Conservation (phyloP, 2,113 vertebrate species). For the Eulacestoma nigropectus region DNA sequence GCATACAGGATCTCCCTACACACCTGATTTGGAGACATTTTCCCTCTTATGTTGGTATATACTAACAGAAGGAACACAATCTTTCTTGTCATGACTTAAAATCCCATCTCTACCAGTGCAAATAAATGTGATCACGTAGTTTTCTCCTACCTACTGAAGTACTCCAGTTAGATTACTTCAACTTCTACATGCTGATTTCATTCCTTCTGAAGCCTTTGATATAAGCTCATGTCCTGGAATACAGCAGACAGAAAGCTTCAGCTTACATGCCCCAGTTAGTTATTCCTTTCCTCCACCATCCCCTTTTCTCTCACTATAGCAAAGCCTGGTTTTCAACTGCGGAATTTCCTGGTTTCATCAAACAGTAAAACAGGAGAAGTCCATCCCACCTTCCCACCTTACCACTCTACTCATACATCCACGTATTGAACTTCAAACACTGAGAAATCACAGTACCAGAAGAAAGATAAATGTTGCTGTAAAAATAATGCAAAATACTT, state of each 20-base stretch:
- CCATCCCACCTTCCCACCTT: background rate
- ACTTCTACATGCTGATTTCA: background rate
- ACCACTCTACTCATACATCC: background rate
- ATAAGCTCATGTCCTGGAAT: background rate
- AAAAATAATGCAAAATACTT: background rate
- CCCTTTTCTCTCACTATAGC: background rate
- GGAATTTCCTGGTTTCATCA: background rate
- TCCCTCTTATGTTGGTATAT: background rate
- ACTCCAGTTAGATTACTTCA: background rate
- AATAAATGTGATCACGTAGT: background rate
- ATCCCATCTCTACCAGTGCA: background rate
- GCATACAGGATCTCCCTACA: background rate
- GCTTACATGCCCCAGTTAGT: background rate
- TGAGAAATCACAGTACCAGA: background rate
- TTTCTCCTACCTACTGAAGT: constrained; percentile 35
- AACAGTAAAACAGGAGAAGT: background rate
- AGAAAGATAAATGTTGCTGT: background rate
- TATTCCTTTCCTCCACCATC: background rate
- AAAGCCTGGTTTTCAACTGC: background rate
- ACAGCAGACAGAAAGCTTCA: background rate
- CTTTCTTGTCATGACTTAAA: background rate
- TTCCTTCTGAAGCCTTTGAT: background rate
- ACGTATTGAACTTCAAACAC: background rate
- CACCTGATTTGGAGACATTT: background rate
- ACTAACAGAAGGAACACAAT: background rate